Evolutionary conservation across 2,797 vertebrate genomes (phyloP).

Genomic region (Gobionotothen gibberifrons): DNA sequence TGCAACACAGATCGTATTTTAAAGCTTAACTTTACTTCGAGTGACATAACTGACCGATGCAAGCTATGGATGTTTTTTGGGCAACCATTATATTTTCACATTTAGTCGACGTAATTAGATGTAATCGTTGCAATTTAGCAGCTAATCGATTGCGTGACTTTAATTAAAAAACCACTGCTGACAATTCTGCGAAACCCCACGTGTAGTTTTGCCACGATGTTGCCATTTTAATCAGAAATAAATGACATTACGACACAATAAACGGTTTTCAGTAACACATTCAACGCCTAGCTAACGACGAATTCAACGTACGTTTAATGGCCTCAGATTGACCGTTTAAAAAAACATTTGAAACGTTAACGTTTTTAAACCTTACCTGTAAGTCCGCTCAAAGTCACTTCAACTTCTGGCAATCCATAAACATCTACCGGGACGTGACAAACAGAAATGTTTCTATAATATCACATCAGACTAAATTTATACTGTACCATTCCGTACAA

Average conservation of each 20-base stretch:
- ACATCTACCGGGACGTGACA: constrained; percentile 21
- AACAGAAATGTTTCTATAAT: constrained; percentile 8
- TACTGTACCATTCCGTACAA: background rate
- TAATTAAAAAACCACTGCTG: constrained; percentile 5
- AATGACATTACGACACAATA: accelerated
- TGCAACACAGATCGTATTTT: background rate
- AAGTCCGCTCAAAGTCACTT: constrained; percentile 48
- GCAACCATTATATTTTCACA: background rate
- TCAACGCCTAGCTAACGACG: accelerated
- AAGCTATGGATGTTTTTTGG: background rate
- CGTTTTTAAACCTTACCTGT: constrained; percentile 52
- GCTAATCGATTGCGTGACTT: background rate
- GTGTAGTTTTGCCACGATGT: constrained; percentile 21
- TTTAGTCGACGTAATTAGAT: background rate
- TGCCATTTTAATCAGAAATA: accelerated
- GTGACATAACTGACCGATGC: background rate
- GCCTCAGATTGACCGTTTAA: no score
- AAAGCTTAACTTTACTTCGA: no score
- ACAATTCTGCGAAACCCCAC: constrained; percentile 19
- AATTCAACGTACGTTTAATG: no score
- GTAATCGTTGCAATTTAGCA: background rate
- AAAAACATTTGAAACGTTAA: background rate
- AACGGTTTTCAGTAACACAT: accelerated
- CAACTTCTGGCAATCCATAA: constrained; percentile 61
- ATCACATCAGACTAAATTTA: constrained; percentile 28